phyloP scores from a whole-genome alignment of 2,113 vertebrate genomes.

The Neoarius graeffei region DNA sequence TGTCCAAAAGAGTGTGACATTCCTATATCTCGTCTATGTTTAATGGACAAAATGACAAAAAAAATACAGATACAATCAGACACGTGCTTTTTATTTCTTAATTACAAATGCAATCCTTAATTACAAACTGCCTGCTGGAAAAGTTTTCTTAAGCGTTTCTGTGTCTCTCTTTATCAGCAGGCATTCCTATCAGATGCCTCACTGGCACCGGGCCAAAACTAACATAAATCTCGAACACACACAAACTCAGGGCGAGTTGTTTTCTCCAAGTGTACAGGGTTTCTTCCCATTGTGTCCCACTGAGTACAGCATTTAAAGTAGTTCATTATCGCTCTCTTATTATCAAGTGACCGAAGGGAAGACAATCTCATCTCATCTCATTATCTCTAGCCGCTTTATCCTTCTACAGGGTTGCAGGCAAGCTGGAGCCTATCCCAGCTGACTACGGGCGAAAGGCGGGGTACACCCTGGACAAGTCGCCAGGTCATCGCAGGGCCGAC shows the following conservation, averaged over 20 bases:
- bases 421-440: no score
- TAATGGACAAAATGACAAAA: background rate
- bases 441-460: no score
- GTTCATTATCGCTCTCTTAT: background rate
- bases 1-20: background rate
- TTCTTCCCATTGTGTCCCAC: conserved; percentile 9
- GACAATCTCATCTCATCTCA: no score
- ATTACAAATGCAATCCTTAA: background rate
- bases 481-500: no score
- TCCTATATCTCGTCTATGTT: background rate
- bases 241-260: conserved; percentile 10
- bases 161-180: conserved; percentile 9
- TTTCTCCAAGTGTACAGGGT: background rate
- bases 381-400: no score
- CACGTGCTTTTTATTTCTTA: background rate
- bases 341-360: background rate
- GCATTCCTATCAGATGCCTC: conserved; percentile 31
- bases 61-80: conserved; percentile 9
- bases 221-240: conserved; percentile 16
- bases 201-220: conserved; percentile 22
- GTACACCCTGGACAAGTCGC: no score
- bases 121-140: conserved; percentile 28
- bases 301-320: conserved; percentile 8
- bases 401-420: no score
- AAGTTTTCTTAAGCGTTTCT: conserved; percentile 22